These are phyloP conservation scores for Embidobia sp. DNA, from an alignment of 2,888 invertebrate species.

Conservation along the genomic window DNA sequence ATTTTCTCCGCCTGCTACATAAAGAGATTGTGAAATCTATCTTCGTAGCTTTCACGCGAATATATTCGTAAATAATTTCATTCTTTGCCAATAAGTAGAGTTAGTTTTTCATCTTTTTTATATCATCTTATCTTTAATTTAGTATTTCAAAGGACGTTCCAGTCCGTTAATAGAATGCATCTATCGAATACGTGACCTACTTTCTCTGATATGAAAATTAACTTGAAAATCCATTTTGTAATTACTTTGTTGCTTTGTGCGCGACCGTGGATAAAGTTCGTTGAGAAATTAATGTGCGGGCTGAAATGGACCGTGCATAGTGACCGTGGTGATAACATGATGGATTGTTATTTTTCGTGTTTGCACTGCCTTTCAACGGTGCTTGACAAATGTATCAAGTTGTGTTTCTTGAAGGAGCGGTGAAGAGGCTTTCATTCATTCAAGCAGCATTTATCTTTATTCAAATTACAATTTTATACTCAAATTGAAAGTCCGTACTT, in stretches of 20 bases:
- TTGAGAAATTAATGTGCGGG: constrained; percentile 64
- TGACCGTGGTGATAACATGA: constrained; percentile 75
- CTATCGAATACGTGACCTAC: constrained; percentile 38
- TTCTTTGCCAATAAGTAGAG: constrained; percentile 25
- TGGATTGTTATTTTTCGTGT: constrained; percentile 71
- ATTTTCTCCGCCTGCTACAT: constrained; percentile 39
- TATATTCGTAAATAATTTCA: constrained; percentile 46
- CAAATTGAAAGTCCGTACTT: no score
- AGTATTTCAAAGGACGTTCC: constrained; percentile 14
- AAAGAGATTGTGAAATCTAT: constrained; percentile 62
- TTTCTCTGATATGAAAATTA: constrained; percentile 19
- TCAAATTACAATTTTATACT: constrained; percentile 34
- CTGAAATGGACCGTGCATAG: constrained; percentile 68
- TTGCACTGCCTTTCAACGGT: constrained; percentile 25
- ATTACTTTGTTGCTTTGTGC: constrained; percentile 44
- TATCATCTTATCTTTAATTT: constrained; percentile 34
- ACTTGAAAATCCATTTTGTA: constrained; percentile 37
- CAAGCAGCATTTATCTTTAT: constrained; percentile 70
- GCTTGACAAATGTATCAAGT: constrained; percentile 59
- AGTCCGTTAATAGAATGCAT: constrained; percentile 32
- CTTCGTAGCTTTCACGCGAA: constrained; percentile 57
- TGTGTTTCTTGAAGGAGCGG: constrained; percentile 35
- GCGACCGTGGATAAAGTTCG: constrained; percentile 25
- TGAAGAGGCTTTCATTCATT: constrained; percentile 68
- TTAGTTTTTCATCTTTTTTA: constrained; percentile 13